Evolutionary conservation across 2,888 invertebrate species (phyloP), one percentile per base, ranked within the genome.

Genomic region (Coenonympha arcania): DNA sequence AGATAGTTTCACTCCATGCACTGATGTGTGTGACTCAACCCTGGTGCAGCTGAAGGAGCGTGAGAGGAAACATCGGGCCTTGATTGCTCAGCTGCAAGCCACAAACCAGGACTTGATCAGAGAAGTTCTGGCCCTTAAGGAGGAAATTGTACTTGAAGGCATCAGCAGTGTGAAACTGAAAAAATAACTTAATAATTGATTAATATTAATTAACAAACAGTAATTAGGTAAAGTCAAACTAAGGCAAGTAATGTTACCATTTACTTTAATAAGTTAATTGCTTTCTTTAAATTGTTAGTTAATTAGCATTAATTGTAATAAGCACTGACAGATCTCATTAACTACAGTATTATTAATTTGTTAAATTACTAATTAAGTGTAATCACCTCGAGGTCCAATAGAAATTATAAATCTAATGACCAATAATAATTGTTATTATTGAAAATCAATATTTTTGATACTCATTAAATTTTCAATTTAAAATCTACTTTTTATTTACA

Each of bases 61-160:
- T 9, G 76, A 78, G 30, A 65, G 62, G 30, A 74, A 73, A 50
- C 76, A 80, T 46, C 65, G 65, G 26, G 59, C 65, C n/a, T 57
- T 78, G 18, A 79, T 80, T 51, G 59, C 69, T 13, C 69, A 78
- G 50, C 64, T 82, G 24, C 77, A 82, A 60, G 58, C 52, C 11
- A 75, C 70, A 45, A 77, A 78, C 53, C 76, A 75, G 47, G 69
- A 76, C 19, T 55, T 82, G 15, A 54, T 82, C 2, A 61, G 65
- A 15, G 76, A 80, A 63, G 62, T 79, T 5, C 24, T 73, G n/a
- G 58, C 66, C 31, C 52, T 79, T 5, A 79, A 80, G 55, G 79
- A 80, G 51, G 76, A 76, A 55, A 61, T 79, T 11, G 63, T 80
- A 50, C 57, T 71, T 9, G 63, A 63, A 55, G 70, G 73, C 30